Conservation (phyloP, 2,113 vertebrate genomes). For the Seriola quinqueradiata region DNA sequence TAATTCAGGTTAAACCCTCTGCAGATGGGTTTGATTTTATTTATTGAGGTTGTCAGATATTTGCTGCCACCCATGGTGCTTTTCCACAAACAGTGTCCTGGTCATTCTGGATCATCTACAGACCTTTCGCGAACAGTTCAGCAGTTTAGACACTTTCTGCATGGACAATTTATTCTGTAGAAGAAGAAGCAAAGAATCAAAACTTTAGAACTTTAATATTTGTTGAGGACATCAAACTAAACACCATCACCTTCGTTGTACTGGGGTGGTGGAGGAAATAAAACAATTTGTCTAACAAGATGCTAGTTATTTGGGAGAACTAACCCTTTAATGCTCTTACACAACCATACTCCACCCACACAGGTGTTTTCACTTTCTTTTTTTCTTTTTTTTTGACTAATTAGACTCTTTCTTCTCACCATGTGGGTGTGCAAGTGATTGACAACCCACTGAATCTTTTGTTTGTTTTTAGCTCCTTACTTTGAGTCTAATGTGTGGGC, state of each 20-base stretch:
- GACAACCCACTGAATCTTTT: constrained; percentile 20
- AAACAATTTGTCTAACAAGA: neutral
- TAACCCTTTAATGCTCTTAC: constrained; percentile 27
- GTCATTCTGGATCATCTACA: neutral
- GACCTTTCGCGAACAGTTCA: neutral
- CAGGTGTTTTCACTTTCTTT: constrained; percentile 23
- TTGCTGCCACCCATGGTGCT: neutral
- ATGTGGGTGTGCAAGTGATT: constrained; percentile 25
- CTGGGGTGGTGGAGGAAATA: neutral
- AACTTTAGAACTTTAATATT: neutral
- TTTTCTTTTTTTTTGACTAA: constrained; percentile 29
- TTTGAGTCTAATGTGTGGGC: neutral
- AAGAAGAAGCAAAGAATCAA: neutral
- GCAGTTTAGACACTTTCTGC: neutral
- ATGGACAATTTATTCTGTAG: neutral
- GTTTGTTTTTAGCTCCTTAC: constrained; percentile 19
- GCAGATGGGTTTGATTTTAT: neutral
- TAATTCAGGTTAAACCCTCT: neutral
- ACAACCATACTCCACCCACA: constrained; percentile 12
- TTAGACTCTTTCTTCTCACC: constrained; percentile 7
- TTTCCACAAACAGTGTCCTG: neutral
- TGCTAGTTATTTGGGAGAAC: neutral
- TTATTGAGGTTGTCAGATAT: neutral
- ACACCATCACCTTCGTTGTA: neutral
- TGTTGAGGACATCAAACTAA: neutral